Evolutionary conservation across 2,113 vertebrate genomes (phyloP).

Genomic region (Microtus montanus): DNA sequence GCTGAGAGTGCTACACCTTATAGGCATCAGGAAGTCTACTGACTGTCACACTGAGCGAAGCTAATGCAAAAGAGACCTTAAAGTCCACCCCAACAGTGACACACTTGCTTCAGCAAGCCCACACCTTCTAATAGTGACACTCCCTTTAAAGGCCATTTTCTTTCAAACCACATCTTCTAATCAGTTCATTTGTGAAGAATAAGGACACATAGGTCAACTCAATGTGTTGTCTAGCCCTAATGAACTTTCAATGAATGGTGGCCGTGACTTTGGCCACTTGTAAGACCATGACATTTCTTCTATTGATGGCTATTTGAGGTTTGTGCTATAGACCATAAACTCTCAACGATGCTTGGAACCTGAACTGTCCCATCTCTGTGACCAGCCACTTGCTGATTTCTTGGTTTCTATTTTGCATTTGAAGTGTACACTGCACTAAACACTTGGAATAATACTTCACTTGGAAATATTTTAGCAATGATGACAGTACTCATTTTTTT

Average conservation of each 20-base stretch:
- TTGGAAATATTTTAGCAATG: conserved; percentile 4
- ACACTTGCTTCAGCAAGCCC: no score
- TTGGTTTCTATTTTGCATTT: background rate
- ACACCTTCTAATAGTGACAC: no score
- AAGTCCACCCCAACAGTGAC: no score
- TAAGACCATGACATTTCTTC: background rate
- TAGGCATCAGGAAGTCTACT: no score
- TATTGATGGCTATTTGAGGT: background rate
- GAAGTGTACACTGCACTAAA: background rate
- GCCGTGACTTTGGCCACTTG: background rate
- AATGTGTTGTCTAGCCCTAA: background rate
- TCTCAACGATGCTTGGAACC: background rate
- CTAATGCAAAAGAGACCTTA: no score
- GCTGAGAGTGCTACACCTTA: no score
- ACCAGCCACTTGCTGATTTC: background rate
- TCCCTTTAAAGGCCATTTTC: no score
- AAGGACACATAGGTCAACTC: background rate
- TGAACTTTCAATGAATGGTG: background rate
- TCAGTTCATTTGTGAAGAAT: background rate
- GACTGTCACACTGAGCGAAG: no score
- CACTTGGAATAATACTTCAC: background rate
- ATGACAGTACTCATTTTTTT: background rate
- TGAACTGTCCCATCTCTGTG: background rate
- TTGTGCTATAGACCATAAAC: background rate
- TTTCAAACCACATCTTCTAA: no score